Base-by-base conservation (phyloP, 2,888 invertebrate genomes). In the Meloe dianella region DNA sequence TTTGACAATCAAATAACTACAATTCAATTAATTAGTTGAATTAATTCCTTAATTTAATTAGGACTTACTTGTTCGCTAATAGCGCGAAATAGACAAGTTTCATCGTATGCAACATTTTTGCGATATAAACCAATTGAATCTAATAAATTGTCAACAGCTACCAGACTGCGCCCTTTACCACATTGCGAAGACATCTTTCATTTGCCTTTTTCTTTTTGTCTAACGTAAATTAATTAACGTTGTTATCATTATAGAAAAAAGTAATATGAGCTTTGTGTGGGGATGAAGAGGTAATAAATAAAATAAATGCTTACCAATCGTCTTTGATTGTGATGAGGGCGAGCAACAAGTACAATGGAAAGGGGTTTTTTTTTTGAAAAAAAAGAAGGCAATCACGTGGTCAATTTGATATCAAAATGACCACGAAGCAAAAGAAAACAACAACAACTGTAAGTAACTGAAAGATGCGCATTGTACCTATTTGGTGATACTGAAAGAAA, bases 91-190 rank as follows among this genome's bases (percentile, higher is more conserved):
- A 97, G 85, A 80, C 94, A 95, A 68, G 93, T 93, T 61, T 94
- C 91, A 86, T 97, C 96, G 78, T 92, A 90, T 63, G 96, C 94
- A 20, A 92, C 91, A 78, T 93, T 92, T 86, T 97, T 97, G 75
- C 96, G 88, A 82, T 92, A 95, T 79, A 91, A 91, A 51, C 93
- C 93, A 81, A 92, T 87, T 72, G 89, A 88, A 76, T 93, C 93
- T 75, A 96, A 84, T 90, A 92, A 94, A 77, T 91, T 89, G 81
- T 95, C 95, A 61, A 89, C 82, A 2, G 84, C 77, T 27, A 81
- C 81, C 2, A 81, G 81, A 74, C 81, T 82, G 66, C 76, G 75
- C 5, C 81, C 80, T 68, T 81, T 83, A 66, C 78, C 78, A 12
- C 72, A 70, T 27, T 71, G 71, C 69, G 76, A 79, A 27, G 73